A percentile compares a stretch with the other conserved stretches of the same genome.
Evolutionary conservation across 2,113 vertebrate genomes (phyloP).

Genomic region (Rhinolophus ferrumequinum): DNA sequence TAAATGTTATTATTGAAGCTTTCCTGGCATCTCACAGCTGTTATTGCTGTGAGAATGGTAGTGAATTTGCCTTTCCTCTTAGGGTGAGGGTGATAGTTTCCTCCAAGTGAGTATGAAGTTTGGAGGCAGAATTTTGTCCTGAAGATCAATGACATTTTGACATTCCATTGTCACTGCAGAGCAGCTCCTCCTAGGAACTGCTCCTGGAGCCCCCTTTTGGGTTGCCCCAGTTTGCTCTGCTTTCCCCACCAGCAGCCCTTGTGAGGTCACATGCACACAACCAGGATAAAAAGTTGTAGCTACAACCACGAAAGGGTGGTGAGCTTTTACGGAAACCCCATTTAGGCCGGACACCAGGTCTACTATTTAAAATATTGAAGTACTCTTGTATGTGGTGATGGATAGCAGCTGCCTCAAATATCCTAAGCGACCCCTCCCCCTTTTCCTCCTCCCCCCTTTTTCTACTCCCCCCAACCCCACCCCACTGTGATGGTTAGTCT

Average conservation of each 20-base stretch:
- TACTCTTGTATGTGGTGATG: background rate
- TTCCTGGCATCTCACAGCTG: background rate
- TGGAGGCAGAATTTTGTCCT: background rate
- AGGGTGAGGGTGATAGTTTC: background rate
- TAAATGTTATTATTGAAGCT: background rate
- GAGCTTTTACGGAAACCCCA: background rate
- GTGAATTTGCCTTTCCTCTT: background rate
- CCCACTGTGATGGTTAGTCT: background rate
- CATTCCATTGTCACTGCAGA: background rate
- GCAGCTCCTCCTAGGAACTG: background rate
- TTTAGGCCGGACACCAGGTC: background rate
- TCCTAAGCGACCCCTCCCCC: too few relatives aligned
- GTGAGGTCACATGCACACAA: background rate
- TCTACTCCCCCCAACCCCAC: accelerated
- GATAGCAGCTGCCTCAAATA: background rate
- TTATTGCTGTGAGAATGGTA: background rate
- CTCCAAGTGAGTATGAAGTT: background rate
- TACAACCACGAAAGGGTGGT: background rate
- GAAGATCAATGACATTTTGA: background rate
- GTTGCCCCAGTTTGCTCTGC: background rate
- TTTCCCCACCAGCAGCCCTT: background rate
- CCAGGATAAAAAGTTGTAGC: background rate
- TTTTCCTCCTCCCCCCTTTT: background rate
- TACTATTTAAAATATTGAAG: background rate
- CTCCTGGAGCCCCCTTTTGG: background rate